These are phyloP conservation scores for Leptobrachium leishanense DNA, from an alignment of 2,113 vertebrate species.

Conservation along the genomic window DNA sequence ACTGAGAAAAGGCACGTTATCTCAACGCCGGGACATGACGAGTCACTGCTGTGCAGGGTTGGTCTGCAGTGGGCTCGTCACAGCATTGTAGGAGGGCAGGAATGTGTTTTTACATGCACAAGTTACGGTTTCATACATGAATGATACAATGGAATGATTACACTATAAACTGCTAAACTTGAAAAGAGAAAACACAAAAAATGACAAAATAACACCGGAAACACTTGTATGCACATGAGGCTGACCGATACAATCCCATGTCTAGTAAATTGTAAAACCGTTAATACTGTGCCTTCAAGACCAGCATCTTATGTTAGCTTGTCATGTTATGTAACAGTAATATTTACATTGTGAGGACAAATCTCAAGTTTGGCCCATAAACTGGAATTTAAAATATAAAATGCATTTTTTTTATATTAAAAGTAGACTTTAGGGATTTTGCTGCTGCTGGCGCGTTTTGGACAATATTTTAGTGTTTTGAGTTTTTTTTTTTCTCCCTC, in stretches of 20 bases:
- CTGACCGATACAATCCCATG: neutral
- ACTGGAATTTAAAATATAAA: too few species aligned
- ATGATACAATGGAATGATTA: conserved; percentile 30
- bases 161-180: conserved; percentile 20
- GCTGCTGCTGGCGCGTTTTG: too few species aligned
- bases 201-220: neutral
- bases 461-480: too few species aligned
- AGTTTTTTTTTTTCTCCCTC: neutral
- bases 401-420: too few species aligned
- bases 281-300: neutral
- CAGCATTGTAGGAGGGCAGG: conserved; percentile 13
- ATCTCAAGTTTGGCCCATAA: too few species aligned
- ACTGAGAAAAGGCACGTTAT: conserved; percentile 27
- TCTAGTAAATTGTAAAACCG: neutral
- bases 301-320: neutral
- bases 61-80: neutral
- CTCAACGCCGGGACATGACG: neutral
- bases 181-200: conserved; percentile 2
- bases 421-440: too few species aligned
- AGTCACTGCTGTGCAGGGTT: neutral
- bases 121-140: conserved; percentile 44
- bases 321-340: neutral
- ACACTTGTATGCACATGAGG: neutral
- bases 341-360: too few species aligned
- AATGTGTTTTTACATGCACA: conserved; percentile 52